phyloP scores from a whole-genome alignment of 1,140 invertebrate species.

The Aleiodes sp. region DNA sequence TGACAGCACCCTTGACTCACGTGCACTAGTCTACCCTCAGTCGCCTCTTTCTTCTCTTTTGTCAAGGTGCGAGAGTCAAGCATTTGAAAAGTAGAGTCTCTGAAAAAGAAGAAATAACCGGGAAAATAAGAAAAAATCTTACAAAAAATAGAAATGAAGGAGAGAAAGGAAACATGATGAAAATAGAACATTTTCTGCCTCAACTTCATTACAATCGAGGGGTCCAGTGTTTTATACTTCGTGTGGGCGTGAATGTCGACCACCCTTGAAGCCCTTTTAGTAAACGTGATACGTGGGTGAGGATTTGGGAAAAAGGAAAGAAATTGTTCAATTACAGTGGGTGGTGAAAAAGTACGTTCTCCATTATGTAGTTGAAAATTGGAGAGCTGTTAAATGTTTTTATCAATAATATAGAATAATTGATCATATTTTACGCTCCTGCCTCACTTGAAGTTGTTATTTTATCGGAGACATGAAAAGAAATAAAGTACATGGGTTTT shows the following conservation, averaged over 20 bases:
- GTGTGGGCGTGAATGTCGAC: background rate
- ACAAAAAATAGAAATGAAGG: too few relatives aligned
- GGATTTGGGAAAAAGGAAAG: conserved; percentile 1
- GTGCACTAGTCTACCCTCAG: background rate
- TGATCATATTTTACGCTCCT: too few relatives aligned
- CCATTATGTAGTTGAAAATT: too few relatives aligned
- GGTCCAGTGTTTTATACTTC: background rate
- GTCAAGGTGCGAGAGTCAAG: conserved; percentile 21
- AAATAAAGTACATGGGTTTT: too few relatives aligned
- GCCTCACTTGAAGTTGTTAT: too few relatives aligned
- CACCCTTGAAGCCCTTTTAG: background rate
- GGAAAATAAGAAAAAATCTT: background rate
- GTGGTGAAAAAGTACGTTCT: too few relatives aligned
- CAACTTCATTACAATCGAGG: background rate
- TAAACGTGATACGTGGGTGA: background rate
- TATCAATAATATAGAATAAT: too few relatives aligned
- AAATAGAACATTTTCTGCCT: background rate
- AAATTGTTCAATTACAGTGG: background rate
- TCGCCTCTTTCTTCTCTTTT: background rate
- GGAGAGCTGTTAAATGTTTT: too few relatives aligned
- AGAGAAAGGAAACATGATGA: background rate
- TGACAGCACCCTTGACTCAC: conserved; percentile 22
- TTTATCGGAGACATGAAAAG: too few relatives aligned
- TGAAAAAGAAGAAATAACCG: background rate
- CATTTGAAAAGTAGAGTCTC: conserved; percentile 20